Evolutionary conservation across 2,888 invertebrate genomes (phyloP).

Genomic region (Thecophora atra): DNA sequence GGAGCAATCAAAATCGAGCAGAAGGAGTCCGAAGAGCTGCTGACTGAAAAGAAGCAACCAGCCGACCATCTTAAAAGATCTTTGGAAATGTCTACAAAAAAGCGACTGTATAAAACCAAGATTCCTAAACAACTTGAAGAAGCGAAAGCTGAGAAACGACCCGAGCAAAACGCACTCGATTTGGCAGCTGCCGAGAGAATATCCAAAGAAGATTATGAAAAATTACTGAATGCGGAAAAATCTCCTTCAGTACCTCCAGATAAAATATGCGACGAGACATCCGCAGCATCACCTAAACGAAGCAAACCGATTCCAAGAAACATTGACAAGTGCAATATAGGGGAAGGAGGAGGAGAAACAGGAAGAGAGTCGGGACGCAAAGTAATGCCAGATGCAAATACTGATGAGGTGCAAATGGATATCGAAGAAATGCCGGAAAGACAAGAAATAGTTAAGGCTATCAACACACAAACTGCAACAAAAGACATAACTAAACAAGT

Average conservation of each 20-base stretch:
- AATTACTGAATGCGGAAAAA: not conserved
- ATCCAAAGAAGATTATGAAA: not conserved
- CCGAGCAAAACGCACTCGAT: conserved; percentile 6
- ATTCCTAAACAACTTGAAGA: not conserved
- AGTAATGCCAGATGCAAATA: conserved; percentile 54
- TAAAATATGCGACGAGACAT: conserved; percentile 36
- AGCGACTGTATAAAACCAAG: conserved; percentile 41
- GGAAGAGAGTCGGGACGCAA: conserved; percentile 30
- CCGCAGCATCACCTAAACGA: conserved; percentile 39
- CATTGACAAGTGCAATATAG: conserved; percentile 40
- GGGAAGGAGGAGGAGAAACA: conserved; percentile 10
- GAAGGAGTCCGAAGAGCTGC: not conserved
- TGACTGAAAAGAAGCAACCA: conserved; percentile 8
- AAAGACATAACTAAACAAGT: not conserved
- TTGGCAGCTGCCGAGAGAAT: not conserved
- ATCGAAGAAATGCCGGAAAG: conserved; percentile 52
- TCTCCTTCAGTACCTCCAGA: conserved; percentile 22
- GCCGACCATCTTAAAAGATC: not conserved
- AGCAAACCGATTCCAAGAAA: conserved; percentile 28
- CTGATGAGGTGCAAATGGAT: conserved; percentile 59
- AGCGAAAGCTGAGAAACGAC: not conserved
- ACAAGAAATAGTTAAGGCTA: conserved; percentile 14
- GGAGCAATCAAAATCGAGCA: not conserved
- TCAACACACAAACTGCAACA: not conserved
- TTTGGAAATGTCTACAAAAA: conserved; percentile 33